Evolutionary conservation across 2,888 invertebrate species (phyloP).

Genomic region (Ephialtes manifestator): DNA sequence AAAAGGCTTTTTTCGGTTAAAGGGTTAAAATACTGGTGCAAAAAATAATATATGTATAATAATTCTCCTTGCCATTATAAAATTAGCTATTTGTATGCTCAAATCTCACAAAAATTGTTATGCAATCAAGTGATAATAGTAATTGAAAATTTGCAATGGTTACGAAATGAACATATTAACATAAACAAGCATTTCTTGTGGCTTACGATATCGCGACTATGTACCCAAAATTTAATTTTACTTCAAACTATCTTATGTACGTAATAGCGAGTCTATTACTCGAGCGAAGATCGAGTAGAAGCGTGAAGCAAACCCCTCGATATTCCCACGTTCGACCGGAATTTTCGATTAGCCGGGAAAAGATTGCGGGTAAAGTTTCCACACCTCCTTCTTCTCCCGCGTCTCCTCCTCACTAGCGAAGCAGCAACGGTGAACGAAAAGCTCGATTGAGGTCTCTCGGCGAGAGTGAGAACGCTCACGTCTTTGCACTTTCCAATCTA

Average conservation of each 20-base stretch:
- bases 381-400: constrained; percentile 20
- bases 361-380: constrained; percentile 59
- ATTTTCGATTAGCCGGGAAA: constrained; percentile 64
- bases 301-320: constrained; percentile 45
- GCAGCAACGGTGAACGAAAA: constrained; percentile 14
- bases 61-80: too few relatives aligned
- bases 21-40: too few relatives aligned
- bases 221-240: constrained; percentile 47
- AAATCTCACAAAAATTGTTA: neutral
- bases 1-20: too few relatives aligned
- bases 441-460: constrained; percentile 15
- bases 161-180: neutral
- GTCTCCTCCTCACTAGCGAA: neutral
- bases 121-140: neutral
- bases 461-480: constrained; percentile 6
- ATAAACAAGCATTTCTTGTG: neutral
- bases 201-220: neutral
- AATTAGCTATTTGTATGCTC: too few relatives aligned
- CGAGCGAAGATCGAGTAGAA: constrained; percentile 34
- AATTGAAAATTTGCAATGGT: neutral
- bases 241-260: constrained; percentile 3
- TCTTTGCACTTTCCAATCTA: constrained; percentile 22
- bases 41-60: too few relatives aligned
- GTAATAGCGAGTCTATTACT: constrained; percentile 49
- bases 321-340: constrained; percentile 60